Percentiles rank a stretch among this genome's conserved stretches.
These are phyloP conservation scores for Eupithecia centaureata DNA, from an alignment of 2,888 invertebrate species.

Conservation along the genomic window DNA sequence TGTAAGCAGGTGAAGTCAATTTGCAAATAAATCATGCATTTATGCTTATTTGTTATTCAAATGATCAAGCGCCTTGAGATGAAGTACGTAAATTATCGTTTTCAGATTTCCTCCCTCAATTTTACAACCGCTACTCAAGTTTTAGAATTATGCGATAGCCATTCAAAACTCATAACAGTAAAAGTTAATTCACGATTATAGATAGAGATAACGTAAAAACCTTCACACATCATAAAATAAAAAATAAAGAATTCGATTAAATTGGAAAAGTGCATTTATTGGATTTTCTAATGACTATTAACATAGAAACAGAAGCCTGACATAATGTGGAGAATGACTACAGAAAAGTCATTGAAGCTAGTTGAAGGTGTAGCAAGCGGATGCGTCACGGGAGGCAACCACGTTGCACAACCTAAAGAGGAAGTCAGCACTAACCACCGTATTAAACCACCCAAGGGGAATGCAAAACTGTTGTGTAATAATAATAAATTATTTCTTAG, in stretches of 20 bases:
- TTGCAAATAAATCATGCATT: constrained; percentile 21
- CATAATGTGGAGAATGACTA: not conserved
- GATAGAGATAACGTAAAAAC: not conserved
- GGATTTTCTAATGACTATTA: not conserved
- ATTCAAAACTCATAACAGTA: not conserved
- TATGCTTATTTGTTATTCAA: constrained; percentile 20
- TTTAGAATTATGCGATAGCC: not conserved
- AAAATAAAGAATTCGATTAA: not conserved
- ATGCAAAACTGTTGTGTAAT: constrained; percentile 41
- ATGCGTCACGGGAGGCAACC: constrained; percentile 52
- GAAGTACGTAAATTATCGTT: not conserved
- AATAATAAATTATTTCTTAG: constrained; percentile 42
- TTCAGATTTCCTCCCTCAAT: constrained; percentile 11
- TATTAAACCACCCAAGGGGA: constrained; percentile 27
- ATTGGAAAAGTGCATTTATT: not conserved
- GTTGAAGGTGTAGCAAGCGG: constrained; percentile 42
- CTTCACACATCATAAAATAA: not conserved
- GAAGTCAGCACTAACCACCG: constrained; percentile 36
- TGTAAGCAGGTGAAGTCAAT: constrained; percentile 16
- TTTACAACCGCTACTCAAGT: not conserved
- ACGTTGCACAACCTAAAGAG: constrained; percentile 43
- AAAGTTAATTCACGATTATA: constrained; percentile 5
- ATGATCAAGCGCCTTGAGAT: constrained; percentile 17
- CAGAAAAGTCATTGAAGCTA: constrained; percentile 15
- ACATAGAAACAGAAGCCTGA: not conserved